phyloP scores from a whole-genome alignment of 2,113 vertebrate genomes.

The Uria lomvia region DNA sequence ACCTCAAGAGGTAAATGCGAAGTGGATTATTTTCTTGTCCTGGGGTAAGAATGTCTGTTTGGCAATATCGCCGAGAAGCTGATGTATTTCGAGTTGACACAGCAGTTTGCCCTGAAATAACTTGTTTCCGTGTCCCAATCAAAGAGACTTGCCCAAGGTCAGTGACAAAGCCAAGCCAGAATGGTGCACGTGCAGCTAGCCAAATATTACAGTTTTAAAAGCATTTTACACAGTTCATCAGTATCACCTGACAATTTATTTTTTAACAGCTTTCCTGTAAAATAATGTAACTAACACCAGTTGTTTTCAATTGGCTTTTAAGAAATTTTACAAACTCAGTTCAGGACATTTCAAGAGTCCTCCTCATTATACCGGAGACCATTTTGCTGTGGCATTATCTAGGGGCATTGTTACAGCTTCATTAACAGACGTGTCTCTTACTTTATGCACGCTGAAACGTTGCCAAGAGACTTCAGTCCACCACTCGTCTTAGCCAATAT shows the following conservation, averaged over 20 bases:
- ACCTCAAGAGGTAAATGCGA: background rate
- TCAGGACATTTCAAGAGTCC: background rate
- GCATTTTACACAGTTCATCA: background rate
- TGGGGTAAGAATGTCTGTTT: background rate
- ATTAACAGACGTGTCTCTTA: background rate
- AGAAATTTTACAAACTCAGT: background rate
- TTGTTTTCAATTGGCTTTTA: background rate
- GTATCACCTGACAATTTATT: background rate
- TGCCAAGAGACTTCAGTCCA: background rate
- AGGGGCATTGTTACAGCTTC: background rate
- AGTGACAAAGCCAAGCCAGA: background rate
- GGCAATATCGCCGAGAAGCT: background rate
- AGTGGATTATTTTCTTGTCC: background rate
- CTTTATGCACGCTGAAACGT: background rate
- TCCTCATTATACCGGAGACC: background rate
- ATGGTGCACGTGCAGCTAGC: background rate
- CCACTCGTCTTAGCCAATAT: background rate
- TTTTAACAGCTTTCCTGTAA: background rate
- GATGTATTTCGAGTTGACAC: background rate
- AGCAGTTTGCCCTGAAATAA: background rate
- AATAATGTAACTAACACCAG: background rate
- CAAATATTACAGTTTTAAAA: background rate
- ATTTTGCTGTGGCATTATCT: background rate
- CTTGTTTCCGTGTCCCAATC: background rate
- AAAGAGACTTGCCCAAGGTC: background rate